Conservation (phyloP, 2,888 invertebrate species). For the Bhutanitis thaidina region DNA sequence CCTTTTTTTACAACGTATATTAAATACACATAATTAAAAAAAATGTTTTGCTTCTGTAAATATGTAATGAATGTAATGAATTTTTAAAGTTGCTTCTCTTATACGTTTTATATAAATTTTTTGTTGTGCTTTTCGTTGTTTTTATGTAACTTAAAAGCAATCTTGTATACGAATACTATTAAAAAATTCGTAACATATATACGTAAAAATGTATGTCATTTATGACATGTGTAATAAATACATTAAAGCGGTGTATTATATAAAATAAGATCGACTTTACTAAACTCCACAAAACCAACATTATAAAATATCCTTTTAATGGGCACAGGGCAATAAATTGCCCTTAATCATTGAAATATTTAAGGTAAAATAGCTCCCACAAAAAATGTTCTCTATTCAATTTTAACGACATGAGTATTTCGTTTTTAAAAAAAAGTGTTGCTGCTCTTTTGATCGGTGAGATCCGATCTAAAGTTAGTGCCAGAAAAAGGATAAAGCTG, state of each 20-base stretch:
- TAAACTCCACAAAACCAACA: conserved; percentile 53
- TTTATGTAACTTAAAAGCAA: no score
- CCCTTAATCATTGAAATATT: conserved; percentile 72
- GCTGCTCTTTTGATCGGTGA: conserved; percentile 47
- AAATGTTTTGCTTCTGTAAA: no score
- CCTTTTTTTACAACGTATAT: no score
- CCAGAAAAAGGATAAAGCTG: conserved; percentile 69
- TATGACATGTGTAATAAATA: neutral
- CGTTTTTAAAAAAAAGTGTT: conserved; percentile 51
- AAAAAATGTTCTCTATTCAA: conserved; percentile 67
- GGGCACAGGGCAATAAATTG: conserved; percentile 65
- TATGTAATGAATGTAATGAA: no score
- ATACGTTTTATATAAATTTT: no score
- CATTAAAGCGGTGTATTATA: conserved; percentile 42
- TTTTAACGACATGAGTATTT: conserved; percentile 65
- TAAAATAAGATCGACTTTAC: conserved; percentile 43
- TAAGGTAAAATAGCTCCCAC: conserved; percentile 51
- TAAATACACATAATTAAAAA: no score
- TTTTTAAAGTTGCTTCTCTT: no score
- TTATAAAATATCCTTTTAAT: conserved; percentile 71
- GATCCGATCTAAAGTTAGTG: conserved; percentile 74
- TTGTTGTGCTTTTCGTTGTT: no score
- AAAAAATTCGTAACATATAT: no score
- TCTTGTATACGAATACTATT: no score
- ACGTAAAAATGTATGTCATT: no score